Evolutionary conservation across 2,888 invertebrate genomes (phyloP).

Genomic region (Clusia tigrina): DNA sequence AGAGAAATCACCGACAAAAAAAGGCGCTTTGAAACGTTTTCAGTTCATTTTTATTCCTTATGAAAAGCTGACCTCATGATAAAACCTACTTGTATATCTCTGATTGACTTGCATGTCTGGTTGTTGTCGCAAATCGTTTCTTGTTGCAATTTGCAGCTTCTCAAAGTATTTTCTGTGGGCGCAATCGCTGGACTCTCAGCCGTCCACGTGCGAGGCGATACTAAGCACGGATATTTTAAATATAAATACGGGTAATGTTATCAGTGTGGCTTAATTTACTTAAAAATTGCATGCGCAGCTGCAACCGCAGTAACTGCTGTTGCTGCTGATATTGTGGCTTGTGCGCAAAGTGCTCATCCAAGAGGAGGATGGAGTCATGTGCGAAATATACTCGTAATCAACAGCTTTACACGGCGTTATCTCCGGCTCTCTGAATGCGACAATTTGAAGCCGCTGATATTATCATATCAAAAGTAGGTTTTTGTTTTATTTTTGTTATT

Average conservation of each 20-base stretch:
- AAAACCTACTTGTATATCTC: too few relatives aligned
- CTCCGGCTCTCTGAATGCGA: constrained; percentile 19
- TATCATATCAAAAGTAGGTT: constrained; percentile 44
- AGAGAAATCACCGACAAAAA: too few relatives aligned
- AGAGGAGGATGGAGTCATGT: too few relatives aligned
- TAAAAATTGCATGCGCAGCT: constrained; percentile 25
- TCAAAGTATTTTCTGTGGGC: too few relatives aligned
- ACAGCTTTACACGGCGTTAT: constrained; percentile 38
- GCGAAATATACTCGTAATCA: too few relatives aligned
- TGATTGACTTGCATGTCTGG: too few relatives aligned
- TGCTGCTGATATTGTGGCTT: constrained; percentile 30
- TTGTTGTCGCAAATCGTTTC: too few relatives aligned
- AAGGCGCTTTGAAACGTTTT: too few relatives aligned
- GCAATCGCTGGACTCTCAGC: neutral
- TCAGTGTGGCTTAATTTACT: constrained; percentile 41
- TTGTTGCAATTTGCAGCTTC: too few relatives aligned
- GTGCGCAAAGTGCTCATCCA: constrained; percentile 13
- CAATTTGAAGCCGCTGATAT: constrained; percentile 43
- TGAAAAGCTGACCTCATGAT: too few relatives aligned
- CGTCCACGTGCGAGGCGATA: constrained; percentile 32
- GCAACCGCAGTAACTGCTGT: neutral
- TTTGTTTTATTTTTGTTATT: neutral
- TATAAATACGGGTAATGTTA: constrained; percentile 35
- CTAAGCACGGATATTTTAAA: neutral
- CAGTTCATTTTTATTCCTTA: too few relatives aligned